phyloP scores from a whole-genome alignment of 2,797 vertebrate genomes.

The Lycodopsis pacificus region DNA sequence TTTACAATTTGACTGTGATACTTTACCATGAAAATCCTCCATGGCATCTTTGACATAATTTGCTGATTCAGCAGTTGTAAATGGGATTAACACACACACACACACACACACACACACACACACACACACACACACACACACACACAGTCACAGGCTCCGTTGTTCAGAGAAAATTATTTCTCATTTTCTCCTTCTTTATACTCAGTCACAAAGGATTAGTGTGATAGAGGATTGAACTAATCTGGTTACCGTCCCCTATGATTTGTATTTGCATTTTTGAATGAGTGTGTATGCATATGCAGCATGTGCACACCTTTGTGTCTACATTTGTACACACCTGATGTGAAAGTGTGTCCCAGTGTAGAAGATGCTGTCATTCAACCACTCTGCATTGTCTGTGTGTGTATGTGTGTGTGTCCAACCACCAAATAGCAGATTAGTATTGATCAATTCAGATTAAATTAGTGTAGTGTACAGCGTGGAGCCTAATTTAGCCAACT shows the following conservation, averaged over 20 bases:
- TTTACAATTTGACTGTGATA: neutral
- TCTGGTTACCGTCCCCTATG: constrained; percentile 43
- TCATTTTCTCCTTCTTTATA: constrained; percentile 2
- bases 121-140: constrained; percentile 4
- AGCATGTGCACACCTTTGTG: neutral
- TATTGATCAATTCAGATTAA: constrained; percentile 47
- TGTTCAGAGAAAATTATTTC: constrained; percentile 8
- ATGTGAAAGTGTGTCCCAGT: neutral
- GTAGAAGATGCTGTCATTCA: neutral
- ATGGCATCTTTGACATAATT: constrained; percentile 25
- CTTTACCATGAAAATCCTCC: constrained; percentile 7
- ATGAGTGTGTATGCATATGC: neutral
- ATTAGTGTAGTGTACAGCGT: constrained; percentile 23
- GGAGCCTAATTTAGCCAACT: constrained; percentile 29
- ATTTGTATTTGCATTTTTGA: constrained; percentile 26
- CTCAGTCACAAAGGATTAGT: constrained; percentile 46
- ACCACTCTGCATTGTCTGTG: neutral
- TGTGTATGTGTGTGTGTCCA: neutral
- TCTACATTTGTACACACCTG: constrained; percentile 7
- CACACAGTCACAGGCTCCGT: neutral
- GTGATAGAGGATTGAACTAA: constrained; percentile 34
- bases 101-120: neutral
- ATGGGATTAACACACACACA: constrained; percentile 42
- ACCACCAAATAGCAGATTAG: constrained; percentile 41
- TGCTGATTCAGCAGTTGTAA: constrained; percentile 36